phyloP scores from a whole-genome alignment of 2,797 vertebrate genomes.

The Gymnodraco acuticeps region DNA sequence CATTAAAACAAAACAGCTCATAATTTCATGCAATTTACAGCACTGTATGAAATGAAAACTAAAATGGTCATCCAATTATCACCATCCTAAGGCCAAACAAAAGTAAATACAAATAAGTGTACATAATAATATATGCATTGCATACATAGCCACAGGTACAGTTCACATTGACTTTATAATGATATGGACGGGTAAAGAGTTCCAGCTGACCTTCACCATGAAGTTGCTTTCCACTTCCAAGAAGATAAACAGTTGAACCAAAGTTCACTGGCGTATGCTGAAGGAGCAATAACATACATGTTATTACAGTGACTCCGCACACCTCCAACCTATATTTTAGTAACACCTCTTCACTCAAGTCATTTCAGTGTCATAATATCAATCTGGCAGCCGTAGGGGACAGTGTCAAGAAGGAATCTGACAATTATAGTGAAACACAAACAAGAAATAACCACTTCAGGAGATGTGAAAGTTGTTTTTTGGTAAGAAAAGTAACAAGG shows the following conservation, averaged over 20 bases:
- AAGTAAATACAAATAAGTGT: too few species aligned
- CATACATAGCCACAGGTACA: too few species aligned
- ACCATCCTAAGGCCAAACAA: too few species aligned
- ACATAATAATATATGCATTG: too few species aligned
- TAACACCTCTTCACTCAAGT: constrained; percentile 4
- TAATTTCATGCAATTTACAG: too few species aligned
- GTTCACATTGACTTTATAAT: too few species aligned
- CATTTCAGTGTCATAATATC: constrained; percentile 18
- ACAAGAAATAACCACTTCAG: constrained; percentile 2
- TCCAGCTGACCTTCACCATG: neutral
- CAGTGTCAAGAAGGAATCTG: constrained; percentile 23
- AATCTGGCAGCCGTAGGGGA: constrained; percentile 38
- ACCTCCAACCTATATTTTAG: constrained; percentile 16
- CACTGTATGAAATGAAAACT: too few species aligned
- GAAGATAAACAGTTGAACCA: constrained; percentile 15
- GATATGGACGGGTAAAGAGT: too few species aligned
- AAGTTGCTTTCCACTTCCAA: neutral
- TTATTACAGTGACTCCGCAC: constrained; percentile 20
- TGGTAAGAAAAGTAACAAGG: neutral
- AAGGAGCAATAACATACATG: neutral
- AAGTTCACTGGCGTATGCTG: constrained; percentile 25
- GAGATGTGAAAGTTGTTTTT: neutral
- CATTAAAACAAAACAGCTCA: too few species aligned
- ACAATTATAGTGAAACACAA: constrained; percentile 35
- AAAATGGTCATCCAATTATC: too few species aligned